Percentiles rank a stretch among this genome's conserved stretches.
These are phyloP conservation scores for Tangara arthus DNA, from an alignment of 2,797 vertebrate species.

Conservation along the genomic window DNA sequence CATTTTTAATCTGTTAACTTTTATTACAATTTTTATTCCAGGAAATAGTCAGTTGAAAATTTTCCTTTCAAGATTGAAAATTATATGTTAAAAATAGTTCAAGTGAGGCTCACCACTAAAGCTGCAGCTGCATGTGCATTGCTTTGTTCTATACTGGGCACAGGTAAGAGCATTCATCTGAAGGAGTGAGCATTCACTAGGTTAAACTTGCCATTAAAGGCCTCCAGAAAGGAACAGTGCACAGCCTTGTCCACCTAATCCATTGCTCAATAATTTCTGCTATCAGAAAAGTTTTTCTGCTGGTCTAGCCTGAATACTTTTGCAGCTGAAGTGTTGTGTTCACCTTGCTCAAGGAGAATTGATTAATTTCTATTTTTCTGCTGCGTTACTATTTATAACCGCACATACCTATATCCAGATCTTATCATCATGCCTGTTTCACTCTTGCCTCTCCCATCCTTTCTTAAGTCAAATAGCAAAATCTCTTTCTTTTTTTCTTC, in stretches of 20 bases:
- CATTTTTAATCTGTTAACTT: not conserved
- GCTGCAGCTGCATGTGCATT: not conserved
- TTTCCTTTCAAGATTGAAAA: not conserved
- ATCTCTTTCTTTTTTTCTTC: not conserved
- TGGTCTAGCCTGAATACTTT: not conserved
- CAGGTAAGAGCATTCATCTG: not conserved
- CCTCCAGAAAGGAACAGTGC: not conserved
- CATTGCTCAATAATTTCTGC: not conserved
- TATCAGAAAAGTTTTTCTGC: not conserved
- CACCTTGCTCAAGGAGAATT: not conserved
- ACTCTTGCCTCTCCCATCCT: not conserved
- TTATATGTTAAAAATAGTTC: not conserved
- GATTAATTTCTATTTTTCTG: not conserved
- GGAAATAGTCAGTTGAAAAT: not conserved
- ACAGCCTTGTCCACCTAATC: not conserved
- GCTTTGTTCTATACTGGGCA: not conserved
- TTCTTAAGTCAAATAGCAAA: not conserved
- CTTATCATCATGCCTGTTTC: rapidly evolving
- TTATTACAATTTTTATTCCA: not conserved
- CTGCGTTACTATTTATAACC: not conserved
- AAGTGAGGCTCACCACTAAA: not conserved
- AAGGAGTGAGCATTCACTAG: not conserved
- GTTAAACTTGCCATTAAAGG: not conserved
- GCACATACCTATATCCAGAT: not conserved
- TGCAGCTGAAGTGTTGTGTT: not conserved